Conservation (phyloP, 2,888 invertebrate genomes). For the Patella ulyssiponensis region DNA sequence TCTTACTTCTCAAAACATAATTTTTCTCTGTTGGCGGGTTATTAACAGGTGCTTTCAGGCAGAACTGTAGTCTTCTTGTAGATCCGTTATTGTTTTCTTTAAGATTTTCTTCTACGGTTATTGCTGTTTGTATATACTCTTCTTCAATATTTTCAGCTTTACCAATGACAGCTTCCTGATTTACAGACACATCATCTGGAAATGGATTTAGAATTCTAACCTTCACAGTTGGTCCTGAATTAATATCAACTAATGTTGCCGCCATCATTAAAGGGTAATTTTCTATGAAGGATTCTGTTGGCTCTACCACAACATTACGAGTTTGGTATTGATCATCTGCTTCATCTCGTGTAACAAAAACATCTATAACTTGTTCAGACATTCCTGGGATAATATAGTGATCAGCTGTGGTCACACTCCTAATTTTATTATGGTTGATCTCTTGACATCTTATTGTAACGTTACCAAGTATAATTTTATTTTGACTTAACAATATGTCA, state of each 20-base stretch:
- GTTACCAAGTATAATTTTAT: conserved; percentile 20
- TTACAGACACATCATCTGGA: neutral
- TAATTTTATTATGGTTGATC: neutral
- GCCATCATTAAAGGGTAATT: conserved; percentile 34
- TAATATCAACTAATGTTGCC: conserved; percentile 31
- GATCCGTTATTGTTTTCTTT: conserved; percentile 11
- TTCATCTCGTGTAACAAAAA: conserved; percentile 26
- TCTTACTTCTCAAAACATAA: too few species aligned
- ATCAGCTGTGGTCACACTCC: neutral
- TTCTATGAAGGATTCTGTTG: conserved; percentile 23
- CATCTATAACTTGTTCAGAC: conserved; percentile 22
- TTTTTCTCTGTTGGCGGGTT: neutral
- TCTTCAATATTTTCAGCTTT: conserved; percentile 25
- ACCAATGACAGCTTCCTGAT: conserved; percentile 31
- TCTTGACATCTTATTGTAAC: conserved; percentile 26
- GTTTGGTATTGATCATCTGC: conserved; percentile 10
- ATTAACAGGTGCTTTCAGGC: neutral
- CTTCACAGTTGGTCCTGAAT: conserved; percentile 22
- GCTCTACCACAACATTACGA: conserved; percentile 31
- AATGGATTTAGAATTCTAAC: conserved; percentile 38
- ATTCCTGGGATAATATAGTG: neutral
- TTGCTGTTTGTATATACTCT: neutral
- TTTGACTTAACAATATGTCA: conserved; percentile 26
- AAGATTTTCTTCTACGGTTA: conserved; percentile 1
- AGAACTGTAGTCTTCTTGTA: neutral